phyloP scores from a whole-genome alignment of 2,888 invertebrate species.

The Lobophora halterata region DNA sequence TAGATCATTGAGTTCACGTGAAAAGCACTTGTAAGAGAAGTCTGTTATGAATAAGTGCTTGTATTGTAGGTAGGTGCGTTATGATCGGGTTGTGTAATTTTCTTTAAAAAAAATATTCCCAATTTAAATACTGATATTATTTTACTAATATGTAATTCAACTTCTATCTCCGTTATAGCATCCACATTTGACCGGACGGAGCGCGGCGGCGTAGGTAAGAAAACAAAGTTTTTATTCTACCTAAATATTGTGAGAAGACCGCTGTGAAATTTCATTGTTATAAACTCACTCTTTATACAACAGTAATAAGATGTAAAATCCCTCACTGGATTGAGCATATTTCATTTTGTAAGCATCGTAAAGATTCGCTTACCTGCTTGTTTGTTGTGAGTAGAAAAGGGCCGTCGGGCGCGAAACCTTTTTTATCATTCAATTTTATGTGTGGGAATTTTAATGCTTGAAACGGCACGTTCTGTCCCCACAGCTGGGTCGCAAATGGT shows the following conservation, averaged over 20 bases:
- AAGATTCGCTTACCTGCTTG: slow-evolving; percentile 79
- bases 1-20: slow-evolving; percentile 2
- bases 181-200: slow-evolving; percentile 46
- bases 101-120: slow-evolving; percentile 23
- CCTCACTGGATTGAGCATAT: slow-evolving; percentile 58
- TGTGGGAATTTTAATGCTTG: slow-evolving; percentile 78
- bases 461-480: slow-evolving; percentile 75
- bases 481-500: slow-evolving; percentile 73
- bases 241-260: slow-evolving; percentile 50
- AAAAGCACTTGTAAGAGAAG: too few relatives aligned
- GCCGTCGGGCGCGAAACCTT: slow-evolving; percentile 63
- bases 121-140: slow-evolving; percentile 44
- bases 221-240: slow-evolving; percentile 54
- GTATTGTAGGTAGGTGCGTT: not conserved
- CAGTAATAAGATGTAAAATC: slow-evolving; percentile 70
- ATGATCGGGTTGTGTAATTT: slow-evolving; percentile 1
- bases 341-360: slow-evolving; percentile 69
- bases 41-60: too few relatives aligned
- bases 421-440: slow-evolving; percentile 73
- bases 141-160: slow-evolving; percentile 42
- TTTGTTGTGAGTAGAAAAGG: slow-evolving; percentile 74
- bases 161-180: slow-evolving; percentile 39
- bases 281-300: slow-evolving; percentile 52
- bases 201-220: slow-evolving; percentile 48
- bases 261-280: slow-evolving; percentile 46